Evolutionary conservation across 2,888 invertebrate species (phyloP).

Genomic region (Corbicula japonica): DNA sequence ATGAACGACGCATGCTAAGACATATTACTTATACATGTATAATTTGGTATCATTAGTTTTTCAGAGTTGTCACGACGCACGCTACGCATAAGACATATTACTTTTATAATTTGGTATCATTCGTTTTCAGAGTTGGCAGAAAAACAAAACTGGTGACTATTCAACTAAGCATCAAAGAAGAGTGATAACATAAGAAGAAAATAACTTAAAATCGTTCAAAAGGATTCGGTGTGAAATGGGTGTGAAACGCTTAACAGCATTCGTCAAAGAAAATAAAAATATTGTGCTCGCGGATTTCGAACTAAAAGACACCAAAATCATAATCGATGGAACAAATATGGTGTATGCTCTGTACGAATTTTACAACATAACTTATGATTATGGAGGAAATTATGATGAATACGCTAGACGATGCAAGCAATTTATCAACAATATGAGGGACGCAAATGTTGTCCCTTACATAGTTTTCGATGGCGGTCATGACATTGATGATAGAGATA

Average conservation of each 20-base stretch:
- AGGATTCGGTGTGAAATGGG: too few species aligned
- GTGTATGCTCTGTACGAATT: slow-evolving; percentile 79
- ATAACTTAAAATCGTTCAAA: too few species aligned
- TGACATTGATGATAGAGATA: slow-evolving; percentile 76
- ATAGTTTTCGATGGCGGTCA: slow-evolving; percentile 84
- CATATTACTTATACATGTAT: too few species aligned
- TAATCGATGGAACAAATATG: slow-evolving; percentile 84
- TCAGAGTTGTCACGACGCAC: too few species aligned
- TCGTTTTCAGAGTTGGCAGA: too few species aligned
- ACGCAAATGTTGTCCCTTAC: slow-evolving; percentile 76
- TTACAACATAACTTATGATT: slow-evolving; percentile 68
- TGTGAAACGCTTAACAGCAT: slow-evolving; percentile 93
- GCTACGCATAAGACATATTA: too few species aligned
- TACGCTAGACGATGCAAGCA: slow-evolving; percentile 25
- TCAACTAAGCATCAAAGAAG: too few species aligned
- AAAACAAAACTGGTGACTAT: too few species aligned
- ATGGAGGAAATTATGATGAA: slow-evolving; percentile 83
- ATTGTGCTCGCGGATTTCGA: slow-evolving; percentile 86
- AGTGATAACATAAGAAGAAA: too few species aligned
- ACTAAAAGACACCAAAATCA: slow-evolving; percentile 74
- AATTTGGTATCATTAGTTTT: too few species aligned
- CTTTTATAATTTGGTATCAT: too few species aligned
- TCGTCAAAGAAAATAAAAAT: slow-evolving; percentile 75
- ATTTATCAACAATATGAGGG: not conserved
- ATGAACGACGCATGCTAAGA: too few species aligned